Conservation (phyloP, 37 sponge, comb jelly and placozoan genomes). For the Crambe crambe region DNA sequence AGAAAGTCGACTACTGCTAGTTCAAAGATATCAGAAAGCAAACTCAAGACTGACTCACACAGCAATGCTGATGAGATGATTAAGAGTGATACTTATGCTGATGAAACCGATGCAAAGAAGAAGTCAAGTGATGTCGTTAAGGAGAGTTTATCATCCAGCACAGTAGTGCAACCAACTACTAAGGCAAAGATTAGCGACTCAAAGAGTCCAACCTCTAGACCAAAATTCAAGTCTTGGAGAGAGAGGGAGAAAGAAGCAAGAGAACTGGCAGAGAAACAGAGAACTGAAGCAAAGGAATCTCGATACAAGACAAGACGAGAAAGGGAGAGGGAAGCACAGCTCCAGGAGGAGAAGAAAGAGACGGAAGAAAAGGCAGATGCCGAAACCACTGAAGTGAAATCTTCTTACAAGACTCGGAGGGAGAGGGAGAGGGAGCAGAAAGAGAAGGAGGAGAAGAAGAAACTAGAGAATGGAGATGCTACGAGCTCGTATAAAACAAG, state of each 20-base stretch:
- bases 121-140: background rate
- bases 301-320: conserved; percentile 17
- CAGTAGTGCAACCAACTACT: no score
- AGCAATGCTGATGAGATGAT: background rate
- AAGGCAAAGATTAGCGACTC: background rate
- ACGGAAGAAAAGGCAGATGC: background rate
- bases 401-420: conserved; percentile 3
- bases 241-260: conserved; percentile 9
- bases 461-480: conserved; percentile 14
- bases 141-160: background rate
- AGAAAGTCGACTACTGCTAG: background rate
- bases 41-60: background rate
- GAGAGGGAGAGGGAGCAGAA: conserved; percentile 2
- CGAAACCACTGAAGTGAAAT: background rate
- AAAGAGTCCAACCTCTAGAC: background rate
- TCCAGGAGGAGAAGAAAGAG: background rate
- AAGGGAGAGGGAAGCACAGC: conserved; percentile 9
- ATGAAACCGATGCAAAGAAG: background rate
- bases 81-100: background rate
- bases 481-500: no score
- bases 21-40: background rate
- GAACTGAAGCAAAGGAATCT: background rate
- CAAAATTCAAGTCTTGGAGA: background rate
- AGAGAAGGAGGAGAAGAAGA: conserved; percentile 17
- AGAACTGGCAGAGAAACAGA: background rate